Evolutionary conservation across 2,113 vertebrate species (phyloP).

Genomic region (Burhinus bistriatus): DNA sequence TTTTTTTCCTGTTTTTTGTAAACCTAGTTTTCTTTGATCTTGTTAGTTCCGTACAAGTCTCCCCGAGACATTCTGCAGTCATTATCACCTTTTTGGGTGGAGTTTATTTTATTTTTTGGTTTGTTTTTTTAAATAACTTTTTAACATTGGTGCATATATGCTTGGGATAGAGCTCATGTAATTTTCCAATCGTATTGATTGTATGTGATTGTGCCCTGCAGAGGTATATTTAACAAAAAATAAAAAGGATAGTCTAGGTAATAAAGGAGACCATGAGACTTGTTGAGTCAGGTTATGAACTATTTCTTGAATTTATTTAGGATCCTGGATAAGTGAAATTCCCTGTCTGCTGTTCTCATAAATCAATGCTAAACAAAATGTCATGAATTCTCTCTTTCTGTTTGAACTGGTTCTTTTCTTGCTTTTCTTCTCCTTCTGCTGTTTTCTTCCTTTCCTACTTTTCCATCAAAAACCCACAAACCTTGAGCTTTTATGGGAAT

Average conservation of each 20-base stretch:
- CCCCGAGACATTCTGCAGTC: constrained; percentile 83
- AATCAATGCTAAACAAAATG: not conserved
- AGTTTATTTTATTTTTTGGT: constrained; percentile 72
- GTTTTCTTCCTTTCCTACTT: not conserved
- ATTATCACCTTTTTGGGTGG: constrained; percentile 87
- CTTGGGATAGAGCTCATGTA: constrained; percentile 84
- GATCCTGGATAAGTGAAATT: constrained; percentile 35
- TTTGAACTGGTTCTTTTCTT: not conserved
- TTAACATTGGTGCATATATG: constrained; percentile 82
- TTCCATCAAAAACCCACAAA: not conserved
- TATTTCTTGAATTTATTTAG: constrained; percentile 52
- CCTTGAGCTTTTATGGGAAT: not conserved
- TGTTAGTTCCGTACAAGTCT: constrained; percentile 75
- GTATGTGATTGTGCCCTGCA: constrained; percentile 85
- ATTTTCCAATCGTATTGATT: constrained; percentile 88
- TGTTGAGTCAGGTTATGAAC: constrained; percentile 63
- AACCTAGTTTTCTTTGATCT: constrained; percentile 67
- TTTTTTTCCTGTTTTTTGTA: constrained; percentile 27
- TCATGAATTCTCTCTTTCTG: not conserved
- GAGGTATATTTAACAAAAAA: constrained; percentile 82
- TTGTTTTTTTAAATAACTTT: constrained; percentile 74
- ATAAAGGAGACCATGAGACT: constrained; percentile 72
- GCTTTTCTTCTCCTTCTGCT: not conserved
- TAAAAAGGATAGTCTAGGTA: constrained; percentile 64
- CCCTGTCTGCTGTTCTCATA: constrained; percentile 19